A percentile compares a stretch with the other conserved stretches of the same genome.
phyloP scores from a whole-genome alignment of 1,140 invertebrate species.

The Pinna nobilis region DNA sequence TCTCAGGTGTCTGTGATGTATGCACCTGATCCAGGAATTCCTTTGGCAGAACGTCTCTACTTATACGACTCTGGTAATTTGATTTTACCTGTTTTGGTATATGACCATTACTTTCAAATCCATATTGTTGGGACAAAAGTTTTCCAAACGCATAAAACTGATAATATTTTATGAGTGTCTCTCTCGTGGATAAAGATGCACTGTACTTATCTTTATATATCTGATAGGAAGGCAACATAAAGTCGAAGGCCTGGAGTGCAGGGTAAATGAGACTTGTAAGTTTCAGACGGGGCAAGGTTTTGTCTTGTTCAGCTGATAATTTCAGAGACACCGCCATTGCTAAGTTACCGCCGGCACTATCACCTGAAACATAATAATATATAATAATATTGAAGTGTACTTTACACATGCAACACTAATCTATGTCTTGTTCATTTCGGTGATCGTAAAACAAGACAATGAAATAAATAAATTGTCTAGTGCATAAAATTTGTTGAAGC shows the following conservation, averaged over 20 bases:
- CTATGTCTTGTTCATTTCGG: not conserved
- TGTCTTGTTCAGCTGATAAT: conserved; percentile 43
- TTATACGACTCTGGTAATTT: not conserved
- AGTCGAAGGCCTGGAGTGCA: conserved; percentile 57
- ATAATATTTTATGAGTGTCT: conserved; percentile 15
- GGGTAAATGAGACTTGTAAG: conserved; percentile 64
- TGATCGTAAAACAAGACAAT: not conserved
- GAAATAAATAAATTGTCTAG: too few species aligned
- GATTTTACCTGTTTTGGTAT: conserved; percentile 8
- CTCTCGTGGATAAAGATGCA: not conserved
- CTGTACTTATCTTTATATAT: not conserved
- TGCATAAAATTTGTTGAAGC: too few species aligned
- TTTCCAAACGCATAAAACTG: conserved; percentile 32
- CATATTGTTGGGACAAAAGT: not conserved
- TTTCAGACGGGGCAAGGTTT: conserved; percentile 33
- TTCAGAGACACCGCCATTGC: conserved; percentile 57
- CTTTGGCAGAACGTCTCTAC: not conserved
- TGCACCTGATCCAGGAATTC: not conserved
- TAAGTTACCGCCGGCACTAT: conserved; percentile 66
- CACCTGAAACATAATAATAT: conserved; percentile 47
- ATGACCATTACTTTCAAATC: conserved; percentile 6
- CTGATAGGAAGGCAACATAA: conserved; percentile 59
- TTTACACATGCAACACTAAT: not conserved
- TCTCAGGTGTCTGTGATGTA: not conserved
- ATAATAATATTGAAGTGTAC: not conserved